phyloP scores from a whole-genome alignment of 2,797 vertebrate species.

The Notolepis coatsorum region DNA sequence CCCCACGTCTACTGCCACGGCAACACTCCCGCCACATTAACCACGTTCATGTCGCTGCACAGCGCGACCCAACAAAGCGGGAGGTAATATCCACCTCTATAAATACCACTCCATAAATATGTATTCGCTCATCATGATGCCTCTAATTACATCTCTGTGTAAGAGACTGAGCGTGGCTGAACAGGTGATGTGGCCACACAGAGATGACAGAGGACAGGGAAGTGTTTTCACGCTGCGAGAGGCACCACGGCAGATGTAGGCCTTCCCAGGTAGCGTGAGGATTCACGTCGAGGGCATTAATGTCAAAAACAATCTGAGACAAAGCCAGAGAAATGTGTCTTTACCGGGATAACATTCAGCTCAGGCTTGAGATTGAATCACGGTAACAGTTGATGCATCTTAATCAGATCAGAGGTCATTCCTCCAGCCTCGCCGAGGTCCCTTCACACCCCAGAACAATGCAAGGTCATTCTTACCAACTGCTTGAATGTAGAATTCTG shows the following conservation, averaged over 20 bases:
- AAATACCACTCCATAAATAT: not conserved
- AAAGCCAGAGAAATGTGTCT: not conserved
- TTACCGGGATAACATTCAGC: not conserved
- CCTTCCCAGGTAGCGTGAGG: too few species aligned
- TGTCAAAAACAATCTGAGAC: too few species aligned
- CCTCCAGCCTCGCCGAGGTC: too few species aligned
- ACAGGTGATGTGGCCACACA: not conserved
- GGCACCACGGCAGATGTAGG: not conserved
- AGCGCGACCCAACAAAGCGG: too few species aligned
- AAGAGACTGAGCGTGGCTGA: not conserved
- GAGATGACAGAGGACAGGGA: not conserved
- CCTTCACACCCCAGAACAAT: too few species aligned
- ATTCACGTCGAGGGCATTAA: not conserved
- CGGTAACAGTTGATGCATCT: not conserved
- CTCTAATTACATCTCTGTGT: not conserved
- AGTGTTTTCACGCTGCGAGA: not conserved
- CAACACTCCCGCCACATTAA: too few species aligned
- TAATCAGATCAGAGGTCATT: conserved; percentile 4
- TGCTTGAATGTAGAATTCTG: too few species aligned
- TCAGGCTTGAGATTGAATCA: not conserved
- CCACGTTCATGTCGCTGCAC: too few species aligned
- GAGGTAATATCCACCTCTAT: too few species aligned
- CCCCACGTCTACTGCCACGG: too few species aligned
- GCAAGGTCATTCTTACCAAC: too few species aligned
- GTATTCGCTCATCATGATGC: not conserved